phyloP scores from a whole-genome alignment of 2,797 vertebrate species.

The Pseudomugil tenellus region DNA sequence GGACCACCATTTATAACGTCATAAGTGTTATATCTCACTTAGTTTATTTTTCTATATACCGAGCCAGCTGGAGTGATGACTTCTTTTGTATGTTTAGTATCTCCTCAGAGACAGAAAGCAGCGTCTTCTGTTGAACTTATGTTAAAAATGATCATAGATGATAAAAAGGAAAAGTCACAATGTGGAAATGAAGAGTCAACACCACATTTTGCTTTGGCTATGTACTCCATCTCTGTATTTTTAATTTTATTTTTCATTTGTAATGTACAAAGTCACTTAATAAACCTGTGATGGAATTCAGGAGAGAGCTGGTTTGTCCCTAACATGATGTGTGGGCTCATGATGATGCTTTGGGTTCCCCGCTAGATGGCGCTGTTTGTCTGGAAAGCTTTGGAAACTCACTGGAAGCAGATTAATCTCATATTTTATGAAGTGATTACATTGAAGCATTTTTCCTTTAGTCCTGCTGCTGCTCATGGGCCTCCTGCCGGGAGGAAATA shows the following conservation, averaged over 20 bases:
- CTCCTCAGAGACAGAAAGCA: slow-evolving; percentile 75
- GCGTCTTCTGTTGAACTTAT: slow-evolving; percentile 47
- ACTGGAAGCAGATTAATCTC: fast-evolving
- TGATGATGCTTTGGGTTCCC: background rate
- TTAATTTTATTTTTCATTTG: slow-evolving; percentile 98
- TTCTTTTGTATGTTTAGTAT: slow-evolving; percentile 89
- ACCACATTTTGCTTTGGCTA: slow-evolving; percentile 91
- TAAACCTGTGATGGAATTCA: slow-evolving; percentile 94
- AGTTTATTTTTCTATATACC: slow-evolving; percentile 90
- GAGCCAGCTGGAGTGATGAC: slow-evolving; percentile 92
- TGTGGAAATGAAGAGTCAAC: slow-evolving; percentile 82
- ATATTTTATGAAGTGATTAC: background rate
- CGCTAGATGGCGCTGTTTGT: slow-evolving; percentile 36
- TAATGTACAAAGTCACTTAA: slow-evolving; percentile 99
- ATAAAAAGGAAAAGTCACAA: slow-evolving; percentile 80
- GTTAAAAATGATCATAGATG: slow-evolving; percentile 41
- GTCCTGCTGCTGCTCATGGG: slow-evolving; percentile 27
- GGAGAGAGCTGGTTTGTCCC: slow-evolving; percentile 45
- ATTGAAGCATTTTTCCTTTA: no score
- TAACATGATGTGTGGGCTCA: background rate
- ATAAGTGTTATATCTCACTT: slow-evolving; percentile 92
- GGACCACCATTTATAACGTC: slow-evolving; percentile 91
- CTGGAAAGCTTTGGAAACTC: fast-evolving
- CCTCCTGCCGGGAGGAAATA: slow-evolving; percentile 37
- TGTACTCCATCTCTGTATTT: slow-evolving; percentile 96